Evolutionary conservation across 53 echinoderm and acorn worm species (phyloP), one percentile per base, ranked within the genome.

Genomic region (Crossaster papposus): DNA sequence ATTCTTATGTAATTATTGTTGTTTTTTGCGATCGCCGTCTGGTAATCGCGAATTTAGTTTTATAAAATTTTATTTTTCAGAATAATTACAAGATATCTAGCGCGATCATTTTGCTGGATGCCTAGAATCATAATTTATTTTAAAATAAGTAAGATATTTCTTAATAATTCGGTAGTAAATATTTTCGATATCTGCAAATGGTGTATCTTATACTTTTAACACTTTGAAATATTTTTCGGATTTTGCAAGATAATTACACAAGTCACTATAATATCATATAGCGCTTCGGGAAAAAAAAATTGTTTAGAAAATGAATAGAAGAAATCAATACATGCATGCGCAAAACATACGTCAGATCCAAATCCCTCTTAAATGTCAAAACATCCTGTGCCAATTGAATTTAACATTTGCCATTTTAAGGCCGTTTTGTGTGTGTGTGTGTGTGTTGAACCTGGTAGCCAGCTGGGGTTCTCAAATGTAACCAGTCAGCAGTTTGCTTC

Each of bases 321-420:
- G 28, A 74, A 74, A 74, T 36, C 75, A 74, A 74, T 65, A 83
- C 3, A 15, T 83, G 17, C 44, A 29, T 70, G 34, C 83, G 10
- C 50, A 70, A 83, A 50, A 28, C 24, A n/a, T n/a, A 26, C 38
- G 37, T 37, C 77, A 55, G 74, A 5, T 53, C 76, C 72, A 51
- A 36, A 13, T 76, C 24, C 58, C 65, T 23, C 32, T 62, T 87
- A 87, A 87, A 87, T 87, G 87, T 87, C 87, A 87, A 77, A 36
- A 87, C 36, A 38, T 30, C 77, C 87, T 12, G 54, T 62, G 54
- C 36, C 87, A 58, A 77, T 77, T 55, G 54, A 75, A 75, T 87
- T 77, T 87, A 58, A 87, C 75, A 87, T 87, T 76, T 87, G 58
- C 87, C 37, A 62, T 87, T 87, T 82, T 58, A 76, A 85, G 85